Conservation (phyloP, 2,888 invertebrate species). For the Drosophila bunnanda region DNA sequence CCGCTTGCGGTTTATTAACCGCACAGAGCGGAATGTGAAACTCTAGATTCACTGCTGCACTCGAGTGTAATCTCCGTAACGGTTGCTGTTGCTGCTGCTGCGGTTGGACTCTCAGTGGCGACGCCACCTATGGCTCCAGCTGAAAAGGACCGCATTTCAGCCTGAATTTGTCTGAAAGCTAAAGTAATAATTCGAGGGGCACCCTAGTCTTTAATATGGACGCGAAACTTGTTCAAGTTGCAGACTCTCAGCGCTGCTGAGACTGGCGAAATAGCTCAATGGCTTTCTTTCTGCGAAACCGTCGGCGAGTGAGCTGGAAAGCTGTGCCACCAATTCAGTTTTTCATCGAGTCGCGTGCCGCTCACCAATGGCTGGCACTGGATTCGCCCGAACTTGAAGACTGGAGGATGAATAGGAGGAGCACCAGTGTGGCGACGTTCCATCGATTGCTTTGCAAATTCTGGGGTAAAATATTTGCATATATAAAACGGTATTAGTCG, state of each 20-base stretch:
- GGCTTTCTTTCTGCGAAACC: slow-evolving; percentile 13
- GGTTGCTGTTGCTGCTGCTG: slow-evolving; percentile 5
- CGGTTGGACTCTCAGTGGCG: background rate
- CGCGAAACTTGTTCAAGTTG: background rate
- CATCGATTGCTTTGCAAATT: background rate
- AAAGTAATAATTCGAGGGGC: background rate
- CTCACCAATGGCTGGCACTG: background rate
- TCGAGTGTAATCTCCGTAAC: slow-evolving; percentile 19
- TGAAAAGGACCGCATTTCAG: background rate
- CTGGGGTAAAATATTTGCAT: slow-evolving; percentile 38
- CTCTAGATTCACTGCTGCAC: slow-evolving; percentile 15
- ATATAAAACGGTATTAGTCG: slow-evolving; percentile 46
- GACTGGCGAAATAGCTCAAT: background rate
- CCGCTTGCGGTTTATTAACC: slow-evolving; percentile 52
- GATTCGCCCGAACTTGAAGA: background rate
- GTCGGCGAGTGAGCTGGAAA: background rate
- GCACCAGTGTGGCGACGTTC: too few relatives aligned
- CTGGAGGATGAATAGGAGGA: background rate
- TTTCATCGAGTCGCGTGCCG: slow-evolving; percentile 8
- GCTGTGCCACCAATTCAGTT: slow-evolving; percentile 6
- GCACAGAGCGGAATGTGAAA: slow-evolving; percentile 35
- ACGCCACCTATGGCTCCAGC: background rate
- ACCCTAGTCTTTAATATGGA: background rate
- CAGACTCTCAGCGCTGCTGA: background rate
- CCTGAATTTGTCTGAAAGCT: background rate